Percentiles rank a stretch among this genome's conserved stretches.
Conservation (phyloP, 2,888 invertebrate species). For the Drosophila neutralis region DNA sequence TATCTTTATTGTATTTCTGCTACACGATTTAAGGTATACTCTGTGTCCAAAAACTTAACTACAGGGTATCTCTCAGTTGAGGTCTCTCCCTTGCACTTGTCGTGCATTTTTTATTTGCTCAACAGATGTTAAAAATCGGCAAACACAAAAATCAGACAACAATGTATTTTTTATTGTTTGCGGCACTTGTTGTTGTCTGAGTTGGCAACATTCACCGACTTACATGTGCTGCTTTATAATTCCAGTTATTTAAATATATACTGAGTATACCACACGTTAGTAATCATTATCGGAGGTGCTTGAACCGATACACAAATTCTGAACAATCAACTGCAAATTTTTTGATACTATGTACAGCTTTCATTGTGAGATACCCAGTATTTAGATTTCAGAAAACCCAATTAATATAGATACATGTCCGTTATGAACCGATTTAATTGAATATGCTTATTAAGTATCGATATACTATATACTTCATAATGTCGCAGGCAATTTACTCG, state of each 20-base stretch:
- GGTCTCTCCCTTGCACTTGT: background rate
- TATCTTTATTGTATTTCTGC: background rate
- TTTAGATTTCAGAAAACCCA: background rate
- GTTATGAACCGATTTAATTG: background rate
- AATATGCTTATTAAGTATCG: background rate
- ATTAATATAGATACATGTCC: background rate
- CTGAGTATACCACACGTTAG: slow-evolving; percentile 5
- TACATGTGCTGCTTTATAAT: background rate
- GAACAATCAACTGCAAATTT: background rate
- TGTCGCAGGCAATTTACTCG: background rate
- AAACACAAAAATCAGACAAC: slow-evolving; percentile 6
- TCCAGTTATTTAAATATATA: background rate
- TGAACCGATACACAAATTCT: slow-evolving; percentile 25
- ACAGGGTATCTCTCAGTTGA: background rate
- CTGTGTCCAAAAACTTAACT: background rate
- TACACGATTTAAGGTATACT: background rate
- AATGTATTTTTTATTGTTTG: slow-evolving; percentile 2
- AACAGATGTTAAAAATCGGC: slow-evolving; percentile 16
- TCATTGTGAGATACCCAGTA: slow-evolving; percentile 5
- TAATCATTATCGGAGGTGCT: slow-evolving; percentile 42
- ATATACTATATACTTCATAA: background rate
- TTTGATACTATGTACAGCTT: background rate
- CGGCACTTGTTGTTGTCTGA: background rate
- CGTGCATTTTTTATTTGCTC: slow-evolving; percentile 23
- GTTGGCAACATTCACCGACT: slow-evolving; percentile 22